phyloP scores from a whole-genome alignment of 2,113 vertebrate genomes.

The Raja brachyura region DNA sequence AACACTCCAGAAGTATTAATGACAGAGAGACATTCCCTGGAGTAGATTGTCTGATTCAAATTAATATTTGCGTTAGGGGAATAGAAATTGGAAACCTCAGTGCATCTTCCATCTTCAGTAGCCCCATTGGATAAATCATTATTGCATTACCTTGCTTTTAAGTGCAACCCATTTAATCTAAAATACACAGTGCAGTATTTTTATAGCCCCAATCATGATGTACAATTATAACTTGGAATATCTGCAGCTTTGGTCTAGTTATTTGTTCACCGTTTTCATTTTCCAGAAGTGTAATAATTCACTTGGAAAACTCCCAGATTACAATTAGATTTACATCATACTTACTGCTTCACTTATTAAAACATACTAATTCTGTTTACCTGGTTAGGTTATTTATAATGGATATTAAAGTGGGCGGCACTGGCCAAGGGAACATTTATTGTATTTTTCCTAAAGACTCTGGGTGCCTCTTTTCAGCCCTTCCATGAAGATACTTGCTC shows the following conservation, averaged over 20 bases:
- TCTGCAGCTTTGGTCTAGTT: not conserved
- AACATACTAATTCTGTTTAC: not conserved
- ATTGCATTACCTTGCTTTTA: not conserved
- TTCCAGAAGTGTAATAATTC: not conserved
- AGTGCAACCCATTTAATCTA: not conserved
- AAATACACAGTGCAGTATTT: not conserved
- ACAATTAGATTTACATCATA: not conserved
- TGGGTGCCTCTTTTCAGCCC: too few relatives aligned
- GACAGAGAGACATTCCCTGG: not conserved
- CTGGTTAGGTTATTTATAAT: too few relatives aligned
- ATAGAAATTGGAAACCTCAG: not conserved
- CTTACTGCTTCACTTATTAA: not conserved
- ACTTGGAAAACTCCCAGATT: not conserved
- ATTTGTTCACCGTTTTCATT: not conserved
- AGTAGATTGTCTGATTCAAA: not conserved
- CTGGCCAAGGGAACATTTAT: too few relatives aligned
- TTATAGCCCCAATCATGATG: not conserved
- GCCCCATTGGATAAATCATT: not conserved
- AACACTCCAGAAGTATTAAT: not conserved
- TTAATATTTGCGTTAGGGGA: not conserved
- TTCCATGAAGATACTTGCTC: too few relatives aligned
- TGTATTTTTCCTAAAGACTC: too few relatives aligned
- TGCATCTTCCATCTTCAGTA: constrained; percentile 11
- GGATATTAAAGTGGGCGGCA: too few relatives aligned
- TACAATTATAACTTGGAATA: not conserved